Base-by-base conservation (phyloP, 2,113 vertebrate species). In the Rattus rattus region DNA sequence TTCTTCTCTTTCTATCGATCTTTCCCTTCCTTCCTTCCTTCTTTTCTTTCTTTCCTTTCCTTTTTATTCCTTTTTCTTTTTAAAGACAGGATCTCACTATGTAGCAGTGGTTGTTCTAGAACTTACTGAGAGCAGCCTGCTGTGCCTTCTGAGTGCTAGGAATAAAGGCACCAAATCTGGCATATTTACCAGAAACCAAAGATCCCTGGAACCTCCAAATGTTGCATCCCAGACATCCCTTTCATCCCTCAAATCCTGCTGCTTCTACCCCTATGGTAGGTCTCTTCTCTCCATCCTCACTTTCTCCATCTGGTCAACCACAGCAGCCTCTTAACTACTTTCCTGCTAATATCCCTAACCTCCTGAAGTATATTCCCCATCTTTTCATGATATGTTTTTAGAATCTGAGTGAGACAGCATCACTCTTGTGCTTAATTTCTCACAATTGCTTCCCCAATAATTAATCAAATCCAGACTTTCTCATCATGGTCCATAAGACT, bases 371-470 rank as follows among this genome's bases (percentile, higher is more conserved):
- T n/a, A 11, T 26, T 72, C 36, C 76, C 52, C 36, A 33, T 54
- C 36, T 89, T n/a, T 47, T 83, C 16, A 7, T 19, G 63, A 65
- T 47, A 72, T 28, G 30, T 54, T 90, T 87, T 87, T 33, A 87
- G 65, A 90, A 91, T 75, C 36, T 77, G 92, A 96, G 39, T 92
- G 87, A 85, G 89, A 73, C 30, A 56, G 43, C 77, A 70, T 63
- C 70, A 88, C 11, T 67, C 33, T 30, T 24, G 20, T 81, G 33
- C 94, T 96, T 96, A 30, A 86, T 92, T 79, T 96, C 39, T 47
- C 77, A 83, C 20, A 95, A 28, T 77, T 85, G 22, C 59, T 91
- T 96, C 63, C 80, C 90, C 65, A 95, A 26, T 92, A 94, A 96
- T 87, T 80, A 75, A 93, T 61, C 93, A 85, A 92, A 88, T 80